These are phyloP conservation scores for Cyprinus carpio DNA, from an alignment of 2,113 vertebrate genomes.

Conservation along the genomic window DNA sequence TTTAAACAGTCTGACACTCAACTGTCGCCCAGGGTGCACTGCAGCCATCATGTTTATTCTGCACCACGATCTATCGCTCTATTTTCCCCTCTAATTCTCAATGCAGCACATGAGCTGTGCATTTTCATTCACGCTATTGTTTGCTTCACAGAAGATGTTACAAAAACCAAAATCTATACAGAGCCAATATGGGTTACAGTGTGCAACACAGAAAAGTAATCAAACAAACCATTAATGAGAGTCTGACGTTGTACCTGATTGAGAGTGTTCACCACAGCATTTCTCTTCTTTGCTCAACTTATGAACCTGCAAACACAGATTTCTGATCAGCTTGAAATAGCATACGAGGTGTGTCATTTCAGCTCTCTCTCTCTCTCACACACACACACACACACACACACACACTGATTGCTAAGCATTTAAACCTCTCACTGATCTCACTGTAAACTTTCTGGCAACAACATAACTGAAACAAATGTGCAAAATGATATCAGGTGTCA, in stretches of 20 bases:
- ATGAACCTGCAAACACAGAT: conserved; percentile 73
- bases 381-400: neutral
- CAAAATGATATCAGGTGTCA: neutral
- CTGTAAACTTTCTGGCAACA: neutral
- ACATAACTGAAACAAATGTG: neutral
- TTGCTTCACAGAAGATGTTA: neutral
- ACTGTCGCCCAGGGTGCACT: conserved; percentile 14
- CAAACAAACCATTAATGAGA: neutral
- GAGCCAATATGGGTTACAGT: neutral
- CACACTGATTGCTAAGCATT: no score
- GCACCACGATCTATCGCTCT: neutral
- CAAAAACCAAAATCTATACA: conserved; percentile 7
- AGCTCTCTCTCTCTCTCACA: neutral
- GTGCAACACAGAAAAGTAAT: neutral
- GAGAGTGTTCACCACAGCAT: conserved; percentile 80
- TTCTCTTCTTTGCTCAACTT: conserved; percentile 81
- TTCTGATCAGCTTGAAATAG: neutral
- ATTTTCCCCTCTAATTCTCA: neutral
- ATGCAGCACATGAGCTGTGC: neutral
- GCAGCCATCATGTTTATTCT: conserved; percentile 9
- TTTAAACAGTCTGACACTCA: conserved; percentile 10
- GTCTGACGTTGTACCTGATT: conserved; percentile 78
- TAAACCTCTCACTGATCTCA: neutral
- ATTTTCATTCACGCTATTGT: neutral
- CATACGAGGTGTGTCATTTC: no score